phyloP scores from a whole-genome alignment of 2,888 invertebrate species.

The Drosophila kuntzei region DNA sequence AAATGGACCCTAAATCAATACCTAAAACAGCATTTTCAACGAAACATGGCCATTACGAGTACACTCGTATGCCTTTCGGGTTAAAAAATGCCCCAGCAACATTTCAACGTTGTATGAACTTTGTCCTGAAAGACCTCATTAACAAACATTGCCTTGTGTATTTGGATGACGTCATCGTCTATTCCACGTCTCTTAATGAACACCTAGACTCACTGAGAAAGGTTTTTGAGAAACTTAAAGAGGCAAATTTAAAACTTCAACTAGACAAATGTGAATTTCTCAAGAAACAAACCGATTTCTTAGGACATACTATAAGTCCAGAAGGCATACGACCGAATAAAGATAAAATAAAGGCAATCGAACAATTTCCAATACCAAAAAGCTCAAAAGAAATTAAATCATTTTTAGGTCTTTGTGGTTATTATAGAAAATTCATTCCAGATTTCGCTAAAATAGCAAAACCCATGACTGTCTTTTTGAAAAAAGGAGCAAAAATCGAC shows the following conservation, averaged over 20 bases:
- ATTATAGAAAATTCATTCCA: not conserved
- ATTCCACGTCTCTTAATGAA: not conserved
- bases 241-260: constrained; percentile 2
- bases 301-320: no score
- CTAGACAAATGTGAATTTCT: no score
- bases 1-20: constrained; percentile 5
- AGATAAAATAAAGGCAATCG: not conserved
- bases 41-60: no score
- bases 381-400: no score
- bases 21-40: not conserved
- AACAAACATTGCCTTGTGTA: constrained; percentile 3
- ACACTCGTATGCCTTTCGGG: no score
- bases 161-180: constrained; percentile 4
- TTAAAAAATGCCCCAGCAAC: not conserved
- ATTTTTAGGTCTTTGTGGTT: no score
- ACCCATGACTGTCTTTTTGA: no score
- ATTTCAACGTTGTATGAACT: not conserved
- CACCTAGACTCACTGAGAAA: not conserved
- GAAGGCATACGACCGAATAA: not conserved
- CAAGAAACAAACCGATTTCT: no score
- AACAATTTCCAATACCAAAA: not conserved
- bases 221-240: not conserved
- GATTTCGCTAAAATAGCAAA: no score
- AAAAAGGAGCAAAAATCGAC: no score
- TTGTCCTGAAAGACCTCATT: constrained; percentile 1